Conservation (phyloP, 2,797 vertebrate species). For the Sciurus vulgaris region DNA sequence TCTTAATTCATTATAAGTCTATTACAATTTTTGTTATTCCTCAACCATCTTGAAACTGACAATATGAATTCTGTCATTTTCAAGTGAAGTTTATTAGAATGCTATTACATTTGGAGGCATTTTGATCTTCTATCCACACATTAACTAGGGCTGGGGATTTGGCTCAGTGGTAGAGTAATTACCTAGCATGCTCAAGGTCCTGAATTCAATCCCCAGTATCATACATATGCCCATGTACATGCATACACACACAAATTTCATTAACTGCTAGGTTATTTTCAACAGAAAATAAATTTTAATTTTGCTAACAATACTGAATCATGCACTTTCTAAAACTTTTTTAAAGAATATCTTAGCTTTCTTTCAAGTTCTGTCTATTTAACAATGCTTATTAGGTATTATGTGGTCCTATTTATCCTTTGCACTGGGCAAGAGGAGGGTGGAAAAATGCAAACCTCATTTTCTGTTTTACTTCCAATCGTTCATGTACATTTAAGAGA, state of each 20-base stretch:
- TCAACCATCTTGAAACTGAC: slow-evolving; percentile 7
- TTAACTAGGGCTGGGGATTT: neutral
- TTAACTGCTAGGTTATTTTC: slow-evolving; percentile 16
- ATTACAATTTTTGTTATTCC: slow-evolving; percentile 30
- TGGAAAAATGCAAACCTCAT: neutral
- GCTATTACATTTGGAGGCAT: neutral
- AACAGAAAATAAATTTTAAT: slow-evolving; percentile 21
- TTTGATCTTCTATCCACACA: neutral
- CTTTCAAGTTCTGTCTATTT: neutral
- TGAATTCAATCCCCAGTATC: no score
- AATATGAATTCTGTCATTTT: neutral
- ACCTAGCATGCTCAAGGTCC: no score
- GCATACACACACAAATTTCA: neutral
- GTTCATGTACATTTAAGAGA: neutral
- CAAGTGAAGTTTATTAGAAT: slow-evolving; percentile 14
- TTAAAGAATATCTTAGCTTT: slow-evolving; percentile 12
- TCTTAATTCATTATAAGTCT: slow-evolving; percentile 25
- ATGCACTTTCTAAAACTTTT: neutral
- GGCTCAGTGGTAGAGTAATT: neutral
- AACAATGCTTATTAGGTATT: neutral
- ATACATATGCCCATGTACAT: no score
- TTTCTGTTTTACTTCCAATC: neutral
- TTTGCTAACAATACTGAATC: neutral
- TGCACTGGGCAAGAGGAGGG: neutral
- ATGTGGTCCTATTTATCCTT: neutral